Conservation (phyloP, 2,888 invertebrate genomes). For the Mellilla xanthometata region DNA sequence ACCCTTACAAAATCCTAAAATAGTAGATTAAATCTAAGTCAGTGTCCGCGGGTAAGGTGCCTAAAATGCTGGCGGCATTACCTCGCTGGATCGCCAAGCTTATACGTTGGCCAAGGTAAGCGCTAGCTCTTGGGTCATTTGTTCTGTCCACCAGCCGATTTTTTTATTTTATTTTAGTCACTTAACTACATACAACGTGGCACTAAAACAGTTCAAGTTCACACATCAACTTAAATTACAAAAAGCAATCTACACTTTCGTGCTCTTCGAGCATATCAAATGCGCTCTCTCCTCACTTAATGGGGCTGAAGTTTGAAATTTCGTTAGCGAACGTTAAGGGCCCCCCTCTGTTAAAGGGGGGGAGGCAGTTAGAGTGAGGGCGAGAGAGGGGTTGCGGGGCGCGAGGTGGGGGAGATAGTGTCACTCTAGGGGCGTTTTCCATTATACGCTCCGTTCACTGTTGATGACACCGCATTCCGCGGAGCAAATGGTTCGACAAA, state of each 20-base stretch:
- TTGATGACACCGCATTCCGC: constrained; percentile 81
- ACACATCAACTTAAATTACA: constrained; percentile 21
- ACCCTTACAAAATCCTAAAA: too few species aligned
- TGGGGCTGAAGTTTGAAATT: constrained; percentile 61
- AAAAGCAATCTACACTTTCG: constrained; percentile 51
- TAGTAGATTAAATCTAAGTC: too few species aligned
- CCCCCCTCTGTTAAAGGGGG: constrained; percentile 25
- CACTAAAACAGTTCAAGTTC: too few species aligned
- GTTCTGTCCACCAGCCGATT: too few species aligned
- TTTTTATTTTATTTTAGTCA: too few species aligned
- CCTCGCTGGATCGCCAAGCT: too few species aligned
- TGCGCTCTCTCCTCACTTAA: constrained; percentile 39
- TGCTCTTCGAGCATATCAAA: constrained; percentile 53
- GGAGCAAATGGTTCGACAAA: constrained; percentile 80
- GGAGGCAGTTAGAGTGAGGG: constrained; percentile 38
- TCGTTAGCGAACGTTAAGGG: constrained; percentile 71
- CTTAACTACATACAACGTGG: too few species aligned
- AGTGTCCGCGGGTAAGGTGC: too few species aligned
- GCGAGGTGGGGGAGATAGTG: constrained; percentile 48
- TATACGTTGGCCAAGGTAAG: too few species aligned
- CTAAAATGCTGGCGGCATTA: too few species aligned
- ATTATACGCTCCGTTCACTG: constrained; percentile 78
- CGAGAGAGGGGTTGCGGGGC: constrained; percentile 41
- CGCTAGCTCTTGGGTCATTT: too few species aligned
- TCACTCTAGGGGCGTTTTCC: constrained; percentile 76